Conservation (phyloP, 2,888 invertebrate genomes). For the Calameuta filiformis region DNA sequence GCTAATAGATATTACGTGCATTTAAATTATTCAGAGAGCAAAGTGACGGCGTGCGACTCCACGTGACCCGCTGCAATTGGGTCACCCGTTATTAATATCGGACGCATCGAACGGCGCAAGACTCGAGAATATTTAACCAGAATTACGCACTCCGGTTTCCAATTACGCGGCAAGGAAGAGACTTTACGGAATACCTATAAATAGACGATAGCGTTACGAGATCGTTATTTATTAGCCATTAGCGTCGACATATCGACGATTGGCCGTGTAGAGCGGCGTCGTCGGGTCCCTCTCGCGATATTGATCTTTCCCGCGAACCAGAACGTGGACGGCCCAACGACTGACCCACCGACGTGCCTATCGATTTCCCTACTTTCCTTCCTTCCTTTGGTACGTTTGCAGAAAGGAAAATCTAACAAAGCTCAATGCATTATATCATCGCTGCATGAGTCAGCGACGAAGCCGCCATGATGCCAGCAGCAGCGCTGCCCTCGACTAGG, state of each 20-base stretch:
- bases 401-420: background rate
- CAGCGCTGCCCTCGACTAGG: background rate
- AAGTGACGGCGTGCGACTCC: background rate
- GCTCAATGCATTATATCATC: background rate
- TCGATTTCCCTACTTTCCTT: no score
- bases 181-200: background rate
- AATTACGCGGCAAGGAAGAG: background rate
- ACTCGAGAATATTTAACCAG: background rate
- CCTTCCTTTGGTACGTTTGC: background rate
- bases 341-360: no score
- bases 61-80: background rate
- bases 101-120: background rate
- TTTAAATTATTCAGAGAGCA: background rate
- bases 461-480: background rate
- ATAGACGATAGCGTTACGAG: background rate
- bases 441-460: no score
- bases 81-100: background rate
- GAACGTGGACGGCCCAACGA: background rate
- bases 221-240: background rate
- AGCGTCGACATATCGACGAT: background rate
- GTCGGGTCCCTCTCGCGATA: background rate
- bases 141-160: background rate
- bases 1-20: background rate
- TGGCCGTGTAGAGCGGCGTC: background rate
- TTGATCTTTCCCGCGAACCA: background rate